Base-by-base conservation (phyloP, 2,113 vertebrate species). In the Lipotes vexillifer region DNA sequence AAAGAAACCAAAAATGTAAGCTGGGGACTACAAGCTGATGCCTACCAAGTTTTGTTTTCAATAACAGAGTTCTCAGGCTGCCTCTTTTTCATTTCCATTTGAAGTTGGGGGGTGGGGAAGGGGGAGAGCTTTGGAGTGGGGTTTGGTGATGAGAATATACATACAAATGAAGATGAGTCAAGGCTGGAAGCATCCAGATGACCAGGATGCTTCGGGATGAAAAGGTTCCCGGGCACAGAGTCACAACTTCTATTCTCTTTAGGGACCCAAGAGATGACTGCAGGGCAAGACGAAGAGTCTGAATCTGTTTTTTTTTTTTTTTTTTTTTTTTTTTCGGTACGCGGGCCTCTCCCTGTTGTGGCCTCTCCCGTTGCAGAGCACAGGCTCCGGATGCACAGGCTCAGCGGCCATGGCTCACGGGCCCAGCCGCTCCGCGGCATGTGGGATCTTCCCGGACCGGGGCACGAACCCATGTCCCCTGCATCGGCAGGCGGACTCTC, bases 211-310 rank as follows among this genome's bases (percentile, higher is more conserved):
- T n/a, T n/a, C n/a, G n/a, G n/a, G n/a, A n/a, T n/a, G n/a, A n/a
- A 49, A 94, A 78, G 59, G 27, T 36, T 72, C 41, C 33, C 11
- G 25, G 55, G 63, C 55, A 25, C 0, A 57, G 36, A 59, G 90
- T 78, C 88, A 14, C n/a, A 75, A 33, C 31, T 46, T 89, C 72
- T 75, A 63, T 85, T 57, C 77, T 66, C 41, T 93, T 61, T 17
- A 31, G 84, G 82, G 91, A 66, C 75, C 55, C 59, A 4, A 49
- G 44, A 55, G 59, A 81, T 46, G 9, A 21, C 71, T 44, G 61
- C 18, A 63, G 63, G 57, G 82, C 71, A 72, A 93, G 63, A 57
- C 59, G 57, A 41, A 71, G 44, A 41, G 63, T 88, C 29, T 44
- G 41, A 44, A 61, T 17, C 36, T 81, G 31, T 59, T 71, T 81